Percentiles rank a stretch among this genome's conserved stretches.
Conservation (phyloP, 2,797 vertebrate species). For the Etheostoma nigrum region DNA sequence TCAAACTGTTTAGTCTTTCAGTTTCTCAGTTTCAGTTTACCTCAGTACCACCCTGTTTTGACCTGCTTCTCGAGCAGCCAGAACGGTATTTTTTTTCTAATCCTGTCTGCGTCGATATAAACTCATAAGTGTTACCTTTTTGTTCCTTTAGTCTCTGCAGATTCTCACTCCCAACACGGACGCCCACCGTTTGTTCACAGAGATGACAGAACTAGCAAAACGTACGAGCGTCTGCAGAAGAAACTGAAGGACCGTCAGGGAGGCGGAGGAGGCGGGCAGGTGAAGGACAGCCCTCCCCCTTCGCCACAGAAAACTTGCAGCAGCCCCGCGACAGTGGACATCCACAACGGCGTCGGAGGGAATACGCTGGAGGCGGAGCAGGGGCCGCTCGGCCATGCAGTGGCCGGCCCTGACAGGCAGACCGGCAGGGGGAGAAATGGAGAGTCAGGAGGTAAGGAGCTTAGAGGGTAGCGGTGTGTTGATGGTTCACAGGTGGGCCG, state of each 20-base stretch:
- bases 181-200: constrained; percentile 89
- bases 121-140: constrained; percentile 14
- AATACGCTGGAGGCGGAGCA: constrained; percentile 82
- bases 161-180: constrained; percentile 91
- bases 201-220: constrained; percentile 96
- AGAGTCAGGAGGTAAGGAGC: constrained; percentile 88
- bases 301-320: constrained; percentile 92
- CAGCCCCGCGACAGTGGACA: constrained; percentile 81
- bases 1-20: constrained; percentile 25
- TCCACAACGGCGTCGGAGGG: constrained; percentile 88
- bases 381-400: constrained; percentile 71
- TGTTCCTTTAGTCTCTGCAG: constrained; percentile 81
- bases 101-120: neutral
- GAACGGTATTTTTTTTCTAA: neutral
- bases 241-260: constrained; percentile 95
- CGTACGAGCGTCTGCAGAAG: constrained; percentile 95
- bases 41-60: neutral
- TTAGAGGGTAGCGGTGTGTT: constrained; percentile 7
- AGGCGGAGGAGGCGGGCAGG: constrained; percentile 84
- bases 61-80: constrained; percentile 6
- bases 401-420: constrained; percentile 83
- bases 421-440: constrained; percentile 80
- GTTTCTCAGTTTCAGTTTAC: constrained; percentile 11
- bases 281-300: constrained; percentile 93
- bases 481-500: constrained; percentile 16